Percentiles rank a stretch among this genome's conserved stretches.
These are phyloP conservation scores for Capromys pilorides DNA, from an alignment of 2,797 vertebrate species.

Conservation along the genomic window DNA sequence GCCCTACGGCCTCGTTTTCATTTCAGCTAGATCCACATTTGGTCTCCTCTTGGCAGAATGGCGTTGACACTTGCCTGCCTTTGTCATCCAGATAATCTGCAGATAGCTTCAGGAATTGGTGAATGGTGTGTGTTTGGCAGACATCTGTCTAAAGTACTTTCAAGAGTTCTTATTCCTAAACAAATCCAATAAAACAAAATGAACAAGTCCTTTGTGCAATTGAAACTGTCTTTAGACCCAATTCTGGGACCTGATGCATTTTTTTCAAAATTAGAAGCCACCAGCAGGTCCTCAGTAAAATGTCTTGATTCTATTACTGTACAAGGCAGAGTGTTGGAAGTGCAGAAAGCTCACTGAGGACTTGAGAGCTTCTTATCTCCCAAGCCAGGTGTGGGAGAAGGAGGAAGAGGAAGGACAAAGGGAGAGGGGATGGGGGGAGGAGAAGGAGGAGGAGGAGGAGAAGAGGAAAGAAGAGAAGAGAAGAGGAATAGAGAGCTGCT, in stretches of 20 bases:
- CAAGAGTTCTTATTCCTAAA: slow-evolving; percentile 27
- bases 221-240: slow-evolving; percentile 34
- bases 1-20: background rate
- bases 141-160: background rate
- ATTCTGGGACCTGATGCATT: background rate
- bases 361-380: background rate
- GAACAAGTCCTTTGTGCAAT: background rate
- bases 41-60: slow-evolving; percentile 31
- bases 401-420: background rate
- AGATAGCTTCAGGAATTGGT: slow-evolving; percentile 36
- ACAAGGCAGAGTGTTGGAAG: background rate
- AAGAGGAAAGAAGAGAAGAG: background rate
- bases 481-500: background rate
- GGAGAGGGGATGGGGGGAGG: no score
- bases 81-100: slow-evolving; percentile 36
- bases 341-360: background rate
- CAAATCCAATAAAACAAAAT: slow-evolving; percentile 49
- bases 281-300: background rate
- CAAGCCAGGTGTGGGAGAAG: background rate
- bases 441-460: background rate
- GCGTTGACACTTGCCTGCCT: slow-evolving; percentile 29
- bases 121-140: background rate
- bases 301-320: background rate
- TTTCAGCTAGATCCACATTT: slow-evolving; percentile 47
- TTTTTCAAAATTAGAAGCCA: slow-evolving; percentile 47